Evolutionary conservation across 2,888 invertebrate genomes (phyloP).

Genomic region (Euplagia quadripunctaria): DNA sequence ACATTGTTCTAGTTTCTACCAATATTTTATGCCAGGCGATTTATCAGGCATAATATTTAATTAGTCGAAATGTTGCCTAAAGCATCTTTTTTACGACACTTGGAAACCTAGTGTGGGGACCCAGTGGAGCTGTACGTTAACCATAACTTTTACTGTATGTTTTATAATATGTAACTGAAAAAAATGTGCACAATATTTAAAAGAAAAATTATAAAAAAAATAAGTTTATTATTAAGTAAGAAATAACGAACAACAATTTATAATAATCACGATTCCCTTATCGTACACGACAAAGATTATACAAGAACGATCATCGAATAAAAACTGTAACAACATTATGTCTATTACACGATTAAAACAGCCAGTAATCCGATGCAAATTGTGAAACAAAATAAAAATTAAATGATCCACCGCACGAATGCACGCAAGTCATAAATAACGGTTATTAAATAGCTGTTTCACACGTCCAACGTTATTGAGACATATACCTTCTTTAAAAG

Average conservation of each 20-base stretch:
- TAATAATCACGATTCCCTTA: not conserved
- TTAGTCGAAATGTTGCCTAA: not conserved
- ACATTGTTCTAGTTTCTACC: not conserved
- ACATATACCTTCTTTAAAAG: constrained; percentile 26
- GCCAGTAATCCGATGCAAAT: constrained; percentile 35
- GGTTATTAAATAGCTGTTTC: constrained; percentile 48
- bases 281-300: constrained; percentile 1
- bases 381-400: constrained; percentile 36
- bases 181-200: no score
- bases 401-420: constrained; percentile 33
- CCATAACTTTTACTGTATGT: no score
- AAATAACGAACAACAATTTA: not conserved
- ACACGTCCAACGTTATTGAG: constrained; percentile 32
- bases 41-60: not conserved
- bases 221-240: no score
- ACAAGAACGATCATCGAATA: not conserved
- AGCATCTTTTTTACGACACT: not conserved
- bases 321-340: constrained; percentile 13
- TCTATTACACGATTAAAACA: constrained; percentile 31
- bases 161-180: no score
- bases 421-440: constrained; percentile 49
- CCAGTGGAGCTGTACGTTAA: no score
- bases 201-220: no score
- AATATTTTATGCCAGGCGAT: not conserved
- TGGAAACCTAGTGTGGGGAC: no score